Base-by-base conservation (phyloP, 2,797 vertebrate species). In the Glossophaga mutica region DNA sequence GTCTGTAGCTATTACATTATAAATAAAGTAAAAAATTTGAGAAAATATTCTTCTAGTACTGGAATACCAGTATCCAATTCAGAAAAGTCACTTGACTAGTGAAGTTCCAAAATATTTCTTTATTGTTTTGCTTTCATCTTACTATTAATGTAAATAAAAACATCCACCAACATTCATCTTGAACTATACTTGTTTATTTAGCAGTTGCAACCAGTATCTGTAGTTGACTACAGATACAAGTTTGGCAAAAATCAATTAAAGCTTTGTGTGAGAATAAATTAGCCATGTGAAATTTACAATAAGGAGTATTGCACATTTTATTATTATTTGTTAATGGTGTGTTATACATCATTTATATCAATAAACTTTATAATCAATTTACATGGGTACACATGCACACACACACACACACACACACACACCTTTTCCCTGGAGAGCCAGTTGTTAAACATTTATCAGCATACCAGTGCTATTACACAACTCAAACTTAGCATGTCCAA, bases 291-390 rank as follows among this genome's bases (percentile, higher is more conserved):
- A 90, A 90, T 81, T 93, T 79, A 93, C 21, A 83, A 52, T 76
- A 94, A 89, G 14, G 46, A 95, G 6, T 73, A 87, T 55, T 87
- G 2, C 46, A 84, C 34, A 71, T 90, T 77, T 92, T 86, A 85
- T 74, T 94, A 77, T 68, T 83, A 87, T 71, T 93, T 95, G 22
- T 87, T n/a, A 93, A 77, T 65, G 46, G 65, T 85, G 29, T 94
- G 52, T 77, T 37, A 73, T 67, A 26, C 46, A 39, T 92, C 39
- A 81, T 48, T 91, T 82, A 65, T 86, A 74, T 83, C 79, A 48
- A 12, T 44, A 94, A 73, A 87, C 9, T 52, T 94, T 73, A 48
- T 79, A 42, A 65, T 71, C 34, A 87, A 88, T 39, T 90, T 96
- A 57, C 12, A 29, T 71, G n/a, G 55, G 29, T 57, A 65, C 12